Conservation (phyloP, 2,797 vertebrate genomes). For the Eurystomus glaucurus region DNA sequence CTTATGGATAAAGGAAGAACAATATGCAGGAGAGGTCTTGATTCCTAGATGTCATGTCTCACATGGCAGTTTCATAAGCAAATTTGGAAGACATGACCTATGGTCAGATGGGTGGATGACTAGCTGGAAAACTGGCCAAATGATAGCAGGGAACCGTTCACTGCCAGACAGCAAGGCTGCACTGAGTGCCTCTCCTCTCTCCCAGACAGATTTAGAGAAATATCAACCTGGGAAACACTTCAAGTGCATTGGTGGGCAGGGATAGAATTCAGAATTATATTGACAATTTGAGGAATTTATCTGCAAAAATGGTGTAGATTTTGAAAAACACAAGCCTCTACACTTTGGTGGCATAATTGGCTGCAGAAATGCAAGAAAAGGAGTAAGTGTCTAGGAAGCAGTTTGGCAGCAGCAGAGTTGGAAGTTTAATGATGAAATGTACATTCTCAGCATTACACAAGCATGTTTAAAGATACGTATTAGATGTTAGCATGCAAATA, state of each 20-base stretch:
- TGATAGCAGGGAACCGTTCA: not conserved
- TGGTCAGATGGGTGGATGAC: not conserved
- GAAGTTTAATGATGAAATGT: slow-evolving; percentile 2
- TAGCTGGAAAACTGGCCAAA: not conserved
- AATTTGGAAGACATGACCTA: not conserved
- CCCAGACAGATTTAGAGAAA: not conserved
- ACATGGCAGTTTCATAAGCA: not conserved
- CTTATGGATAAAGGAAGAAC: not conserved
- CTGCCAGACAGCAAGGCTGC: not conserved
- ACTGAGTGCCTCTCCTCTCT: not conserved
- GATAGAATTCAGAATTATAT: not conserved
- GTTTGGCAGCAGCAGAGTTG: not conserved
- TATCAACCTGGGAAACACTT: not conserved
- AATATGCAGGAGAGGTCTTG: not conserved
- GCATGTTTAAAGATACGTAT: not conserved
- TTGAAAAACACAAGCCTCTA: not conserved
- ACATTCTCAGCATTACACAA: not conserved
- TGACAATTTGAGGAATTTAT: not conserved
- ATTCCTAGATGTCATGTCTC: not conserved
- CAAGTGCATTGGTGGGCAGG: not conserved
- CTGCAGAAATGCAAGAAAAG: not conserved
- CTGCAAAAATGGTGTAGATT: not conserved
- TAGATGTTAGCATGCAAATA: not conserved
- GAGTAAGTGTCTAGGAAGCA: not conserved
- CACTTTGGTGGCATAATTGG: not conserved